Evolutionary conservation across 2,888 invertebrate species (phyloP).

Genomic region (Lymantria monacha): DNA sequence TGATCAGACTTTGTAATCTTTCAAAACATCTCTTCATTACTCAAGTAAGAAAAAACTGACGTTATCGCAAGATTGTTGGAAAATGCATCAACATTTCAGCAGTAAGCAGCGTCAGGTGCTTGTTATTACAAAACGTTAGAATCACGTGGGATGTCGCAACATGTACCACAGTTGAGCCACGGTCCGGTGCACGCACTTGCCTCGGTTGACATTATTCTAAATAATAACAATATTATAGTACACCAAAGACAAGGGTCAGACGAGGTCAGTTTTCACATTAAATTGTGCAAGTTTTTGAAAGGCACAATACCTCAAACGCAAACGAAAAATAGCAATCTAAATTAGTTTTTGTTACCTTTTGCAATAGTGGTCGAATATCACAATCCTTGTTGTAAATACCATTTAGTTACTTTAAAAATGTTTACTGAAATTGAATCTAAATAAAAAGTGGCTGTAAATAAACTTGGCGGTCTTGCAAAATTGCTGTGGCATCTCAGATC

Average conservation of each 20-base stretch:
- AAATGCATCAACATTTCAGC: conserved; percentile 17
- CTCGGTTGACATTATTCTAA: conserved; percentile 23
- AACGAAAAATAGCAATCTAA: conserved; percentile 5
- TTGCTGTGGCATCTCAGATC: too few relatives aligned
- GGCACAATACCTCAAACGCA: conserved; percentile 12
- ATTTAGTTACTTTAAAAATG: background rate
- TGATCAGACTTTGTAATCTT: background rate
- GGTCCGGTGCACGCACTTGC: conserved; percentile 30
- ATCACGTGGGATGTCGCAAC: conserved; percentile 35
- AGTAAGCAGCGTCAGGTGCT: background rate
- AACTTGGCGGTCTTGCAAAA: too few relatives aligned
- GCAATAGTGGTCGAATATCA: background rate
- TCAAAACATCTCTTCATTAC: background rate
- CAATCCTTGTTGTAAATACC: background rate
- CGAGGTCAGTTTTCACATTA: conserved; percentile 37
- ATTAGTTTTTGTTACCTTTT: conserved; percentile 17
- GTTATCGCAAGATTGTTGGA: conserved; percentile 27
- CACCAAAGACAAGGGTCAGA: conserved; percentile 3
- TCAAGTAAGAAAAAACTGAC: conserved; percentile 12
- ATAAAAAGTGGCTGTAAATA: too few relatives aligned
- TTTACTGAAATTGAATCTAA: background rate
- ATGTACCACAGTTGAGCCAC: conserved; percentile 16
- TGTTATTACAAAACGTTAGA: conserved; percentile 44
- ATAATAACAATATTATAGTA: conserved; percentile 30
- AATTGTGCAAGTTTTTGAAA: conserved; percentile 40